Base-by-base conservation (phyloP, 2,113 vertebrate species). In the Artemisiospiza belli region DNA sequence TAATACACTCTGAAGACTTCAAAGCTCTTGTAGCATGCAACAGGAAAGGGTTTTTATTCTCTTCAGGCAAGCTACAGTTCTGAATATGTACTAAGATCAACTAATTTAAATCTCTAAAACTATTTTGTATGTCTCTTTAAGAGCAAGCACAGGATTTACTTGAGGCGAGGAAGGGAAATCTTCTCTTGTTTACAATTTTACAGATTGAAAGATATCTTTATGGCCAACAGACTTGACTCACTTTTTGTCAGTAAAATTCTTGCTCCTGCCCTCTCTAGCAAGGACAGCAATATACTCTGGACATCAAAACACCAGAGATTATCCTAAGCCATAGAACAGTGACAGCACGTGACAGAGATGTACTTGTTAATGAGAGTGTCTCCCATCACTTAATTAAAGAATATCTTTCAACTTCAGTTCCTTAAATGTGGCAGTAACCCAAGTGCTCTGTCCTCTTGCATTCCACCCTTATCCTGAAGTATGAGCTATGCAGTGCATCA, bases 41-140 rank as follows among this genome's bases (percentile, higher is more conserved):
- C 25, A 64, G 59, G 46, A 90, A 78, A 87, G 23, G 16, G 13
- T 0, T 62, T 89, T 79, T 54, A 70, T 83, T 67, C 39, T 63
- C 54, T 76, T 83, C 17, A 81, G 83, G 73, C 46, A 69, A 77
- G 68, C 57, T 90, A 62, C 54, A 83, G 18, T 70, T 95, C 83
- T 84, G 72, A 78, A 83, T 87, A 90, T 74, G 62, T 72, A 75
- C 62, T 78, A 57, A 94, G 87, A 95, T 73, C 75, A 55, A 94
- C 95, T 95, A 90, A 96, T 96, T 96, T 89, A 76, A 78, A 83
- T 79, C 10, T 90, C 94, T 88, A 94, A 95, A 88, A 81, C 33
- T 80, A 84, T 81, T 97, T 97, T 23, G 23, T 61, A 47, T 89
- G 90, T 95, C 76, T 49, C 30, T 43, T 76, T 18, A 79, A 95